Evolutionary conservation across 2,888 invertebrate genomes (phyloP).

Genomic region (Drosophila merina): DNA sequence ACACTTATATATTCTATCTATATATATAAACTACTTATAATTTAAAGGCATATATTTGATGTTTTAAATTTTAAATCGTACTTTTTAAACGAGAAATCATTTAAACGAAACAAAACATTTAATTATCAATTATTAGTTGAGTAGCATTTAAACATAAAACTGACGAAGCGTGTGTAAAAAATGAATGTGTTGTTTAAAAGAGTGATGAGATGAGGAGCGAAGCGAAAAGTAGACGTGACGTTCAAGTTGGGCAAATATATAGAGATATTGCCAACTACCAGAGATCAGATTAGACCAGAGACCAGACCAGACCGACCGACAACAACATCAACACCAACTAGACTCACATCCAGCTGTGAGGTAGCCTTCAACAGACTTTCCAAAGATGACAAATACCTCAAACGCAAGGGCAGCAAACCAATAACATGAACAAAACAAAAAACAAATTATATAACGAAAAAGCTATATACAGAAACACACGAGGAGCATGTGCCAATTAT

Average conservation of each 20-base stretch:
- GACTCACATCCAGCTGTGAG: slow-evolving; percentile 29
- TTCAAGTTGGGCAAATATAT: slow-evolving; percentile 47
- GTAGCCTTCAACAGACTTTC: slow-evolving; percentile 73
- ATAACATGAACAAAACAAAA: slow-evolving; percentile 46
- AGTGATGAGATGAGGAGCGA: slow-evolving; percentile 13
- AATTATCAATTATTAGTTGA: slow-evolving; percentile 66
- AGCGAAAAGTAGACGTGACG: slow-evolving; percentile 49
- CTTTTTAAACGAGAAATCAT: slow-evolving; percentile 58
- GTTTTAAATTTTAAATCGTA: slow-evolving; percentile 66
- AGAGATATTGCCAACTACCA: slow-evolving; percentile 37
- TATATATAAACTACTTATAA: slow-evolving; percentile 49
- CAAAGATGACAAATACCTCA: slow-evolving; percentile 81
- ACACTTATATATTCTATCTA: slow-evolving; percentile 50
- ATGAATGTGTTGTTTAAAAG: slow-evolving; percentile 73
- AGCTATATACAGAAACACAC: slow-evolving; percentile 42
- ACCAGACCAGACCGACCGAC: slow-evolving; percentile 50
- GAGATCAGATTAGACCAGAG: too few relatives aligned
- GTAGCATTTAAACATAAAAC: slow-evolving; percentile 77
- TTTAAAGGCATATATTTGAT: slow-evolving; percentile 65
- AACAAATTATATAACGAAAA: slow-evolving; percentile 31
- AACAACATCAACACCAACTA: slow-evolving; percentile 40
- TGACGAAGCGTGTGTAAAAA: slow-evolving; percentile 82
- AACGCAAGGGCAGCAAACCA: slow-evolving; percentile 68
- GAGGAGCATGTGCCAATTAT: slow-evolving; percentile 64
- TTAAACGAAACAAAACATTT: slow-evolving; percentile 62